Conservation (phyloP, 2,797 vertebrate genomes). For the Galaxias olidus region DNA sequence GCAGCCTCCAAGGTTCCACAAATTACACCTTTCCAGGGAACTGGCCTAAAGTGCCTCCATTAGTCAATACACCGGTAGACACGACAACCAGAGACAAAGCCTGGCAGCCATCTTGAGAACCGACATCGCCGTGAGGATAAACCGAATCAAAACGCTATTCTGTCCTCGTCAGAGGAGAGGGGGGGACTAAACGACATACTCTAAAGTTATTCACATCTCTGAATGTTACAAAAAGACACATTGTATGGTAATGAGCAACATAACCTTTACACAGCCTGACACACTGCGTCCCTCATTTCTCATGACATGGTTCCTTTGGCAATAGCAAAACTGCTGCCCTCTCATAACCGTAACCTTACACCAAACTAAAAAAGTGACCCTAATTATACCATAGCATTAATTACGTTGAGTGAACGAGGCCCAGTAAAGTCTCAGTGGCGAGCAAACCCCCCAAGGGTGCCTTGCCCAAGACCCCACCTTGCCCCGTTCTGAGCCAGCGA, state of each 20-base stretch:
- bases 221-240: constrained; percentile 19
- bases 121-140: not conserved
- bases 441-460: constrained; percentile 59
- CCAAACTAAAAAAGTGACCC: constrained; percentile 48
- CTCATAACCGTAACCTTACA: constrained; percentile 49
- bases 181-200: not conserved
- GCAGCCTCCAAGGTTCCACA: constrained; percentile 55
- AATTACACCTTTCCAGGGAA: constrained; percentile 57
- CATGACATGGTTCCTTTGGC: constrained; percentile 50
- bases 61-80: constrained; percentile 50
- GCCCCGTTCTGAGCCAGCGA: constrained; percentile 51
- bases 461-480: constrained; percentile 69
- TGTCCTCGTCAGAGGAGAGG: too few relatives aligned
- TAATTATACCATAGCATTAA: constrained; percentile 72
- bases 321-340: constrained; percentile 47
- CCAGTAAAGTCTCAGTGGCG: constrained; percentile 45
- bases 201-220: not conserved
- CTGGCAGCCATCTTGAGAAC: constrained; percentile 9
- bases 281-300: constrained; percentile 36
- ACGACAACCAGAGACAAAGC: constrained; percentile 40
- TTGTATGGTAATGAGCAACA: constrained; percentile 38
- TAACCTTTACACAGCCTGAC: constrained; percentile 46
- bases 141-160: not conserved
- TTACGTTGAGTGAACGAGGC: constrained; percentile 69
- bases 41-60: constrained; percentile 40